Percentiles rank a stretch among this genome's conserved stretches.
Conservation (phyloP, 2,888 invertebrate species). For the Griposia aprilina region DNA sequence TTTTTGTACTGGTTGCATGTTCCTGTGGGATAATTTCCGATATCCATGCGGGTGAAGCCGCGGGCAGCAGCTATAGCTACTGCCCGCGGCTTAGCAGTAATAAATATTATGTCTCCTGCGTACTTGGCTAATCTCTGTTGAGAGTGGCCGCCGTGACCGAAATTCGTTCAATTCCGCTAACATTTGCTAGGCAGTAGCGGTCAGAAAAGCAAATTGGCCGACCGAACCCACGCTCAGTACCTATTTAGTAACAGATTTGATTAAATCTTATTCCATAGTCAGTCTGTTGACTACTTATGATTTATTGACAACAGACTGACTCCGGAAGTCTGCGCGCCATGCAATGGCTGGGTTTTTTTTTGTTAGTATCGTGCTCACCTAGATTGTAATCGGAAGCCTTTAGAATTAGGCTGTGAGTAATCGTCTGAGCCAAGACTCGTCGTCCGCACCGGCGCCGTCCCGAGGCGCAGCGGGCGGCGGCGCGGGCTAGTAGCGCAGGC, state of each 20-base stretch:
- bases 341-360: background rate
- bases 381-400: background rate
- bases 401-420: slow-evolving; percentile 43
- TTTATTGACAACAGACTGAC: background rate
- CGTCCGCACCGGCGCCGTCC: slow-evolving; percentile 41
- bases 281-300: background rate
- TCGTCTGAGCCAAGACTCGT: slow-evolving; percentile 53
- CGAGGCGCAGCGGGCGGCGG: background rate
- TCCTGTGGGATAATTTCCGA: too few relatives aligned
- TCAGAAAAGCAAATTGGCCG: background rate
- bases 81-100: too few relatives aligned
- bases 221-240: background rate
- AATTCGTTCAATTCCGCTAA: background rate
- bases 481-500: slow-evolving; percentile 82
- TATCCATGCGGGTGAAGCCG: too few relatives aligned
- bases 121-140: too few relatives aligned
- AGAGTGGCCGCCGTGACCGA: too few relatives aligned
- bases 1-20: too few relatives aligned
- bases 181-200: background rate
- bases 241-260: background rate
- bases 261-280: background rate
- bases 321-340: background rate
- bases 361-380: slow-evolving; percentile 7
- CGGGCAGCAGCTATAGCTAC: too few relatives aligned
- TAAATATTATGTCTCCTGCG: too few relatives aligned